Percentiles rank a stretch among this genome's conserved stretches.
phyloP scores from a whole-genome alignment of 2,113 vertebrate species.

The Nycticorax nycticorax region DNA sequence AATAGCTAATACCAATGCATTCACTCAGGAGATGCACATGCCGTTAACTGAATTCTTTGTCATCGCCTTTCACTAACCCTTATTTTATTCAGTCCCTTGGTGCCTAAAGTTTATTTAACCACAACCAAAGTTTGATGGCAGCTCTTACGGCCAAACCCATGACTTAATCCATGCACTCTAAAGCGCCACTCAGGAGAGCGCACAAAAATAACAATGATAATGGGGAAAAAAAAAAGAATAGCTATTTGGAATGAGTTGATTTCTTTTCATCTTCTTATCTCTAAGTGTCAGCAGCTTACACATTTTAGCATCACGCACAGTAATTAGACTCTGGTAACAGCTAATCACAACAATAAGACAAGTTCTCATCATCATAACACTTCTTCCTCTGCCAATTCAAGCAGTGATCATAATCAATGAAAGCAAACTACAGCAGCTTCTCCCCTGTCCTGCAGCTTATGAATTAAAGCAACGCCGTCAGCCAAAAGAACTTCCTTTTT shows the following conservation, averaged over 20 bases:
- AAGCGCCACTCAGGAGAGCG: not conserved
- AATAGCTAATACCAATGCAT: not conserved
- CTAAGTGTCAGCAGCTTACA: slow-evolving; percentile 17
- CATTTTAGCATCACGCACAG: not conserved
- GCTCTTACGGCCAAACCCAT: not conserved
- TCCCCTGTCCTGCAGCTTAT: not conserved
- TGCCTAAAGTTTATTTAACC: not conserved
- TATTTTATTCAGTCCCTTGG: not conserved
- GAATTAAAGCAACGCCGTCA: not conserved
- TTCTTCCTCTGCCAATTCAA: slow-evolving; percentile 54
- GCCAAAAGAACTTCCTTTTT: not conserved
- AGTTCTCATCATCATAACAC: slow-evolving; percentile 37
- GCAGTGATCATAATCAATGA: slow-evolving; percentile 6
- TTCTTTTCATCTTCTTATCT: slow-evolving; percentile 53
- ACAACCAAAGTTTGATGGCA: not conserved
- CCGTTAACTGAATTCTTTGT: not conserved
- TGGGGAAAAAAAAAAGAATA: not conserved
- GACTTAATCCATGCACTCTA: not conserved
- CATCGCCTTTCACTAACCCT: slow-evolving; percentile 9
- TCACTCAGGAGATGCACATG: not conserved
- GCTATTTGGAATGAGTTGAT: not conserved
- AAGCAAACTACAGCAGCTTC: slow-evolving; percentile 6
- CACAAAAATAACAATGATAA: not conserved
- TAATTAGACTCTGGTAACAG: slow-evolving; percentile 51
- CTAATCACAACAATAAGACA: slow-evolving; percentile 58